Conservation (phyloP, 2,113 vertebrate genomes). For the Nothobranchius kuhntae region DNA sequence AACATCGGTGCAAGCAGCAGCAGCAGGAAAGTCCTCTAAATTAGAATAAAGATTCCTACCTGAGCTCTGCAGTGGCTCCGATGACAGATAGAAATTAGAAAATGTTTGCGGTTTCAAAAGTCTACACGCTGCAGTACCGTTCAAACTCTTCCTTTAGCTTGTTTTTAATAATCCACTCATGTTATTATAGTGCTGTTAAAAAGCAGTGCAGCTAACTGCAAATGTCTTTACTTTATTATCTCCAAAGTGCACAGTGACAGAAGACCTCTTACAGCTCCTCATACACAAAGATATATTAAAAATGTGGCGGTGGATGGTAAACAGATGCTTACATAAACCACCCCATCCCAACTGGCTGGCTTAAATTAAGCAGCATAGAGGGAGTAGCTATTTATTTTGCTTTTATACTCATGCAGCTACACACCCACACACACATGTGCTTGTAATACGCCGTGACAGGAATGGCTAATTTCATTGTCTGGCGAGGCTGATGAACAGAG, state of each 20-base stretch:
- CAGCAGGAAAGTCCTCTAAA: conserved; percentile 3
- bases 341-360: conserved; percentile 23
- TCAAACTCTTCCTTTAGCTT: conserved; percentile 3
- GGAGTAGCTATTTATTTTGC: conserved; percentile 57
- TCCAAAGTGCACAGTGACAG: conserved; percentile 10
- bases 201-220: conserved; percentile 15
- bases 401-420: conserved; percentile 26
- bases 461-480: conserved; percentile 69
- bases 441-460: conserved; percentile 46
- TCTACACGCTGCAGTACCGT: background rate
- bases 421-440: conserved; percentile 58
- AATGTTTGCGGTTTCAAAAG: conserved; percentile 20
- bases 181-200: background rate
- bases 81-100: conserved; percentile 19
- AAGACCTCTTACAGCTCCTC: conserved; percentile 6
- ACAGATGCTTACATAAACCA: conserved; percentile 38
- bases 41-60: background rate
- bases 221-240: background rate
- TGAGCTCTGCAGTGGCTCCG: background rate
- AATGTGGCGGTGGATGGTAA: conserved; percentile 12
- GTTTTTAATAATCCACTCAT: conserved; percentile 14
- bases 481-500: conserved; percentile 57
- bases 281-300: background rate
- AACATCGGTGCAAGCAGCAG: background rate
- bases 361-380: conserved; percentile 53